Conservation (phyloP, 2,888 invertebrate species). For the Aspidiotus destructor region DNA sequence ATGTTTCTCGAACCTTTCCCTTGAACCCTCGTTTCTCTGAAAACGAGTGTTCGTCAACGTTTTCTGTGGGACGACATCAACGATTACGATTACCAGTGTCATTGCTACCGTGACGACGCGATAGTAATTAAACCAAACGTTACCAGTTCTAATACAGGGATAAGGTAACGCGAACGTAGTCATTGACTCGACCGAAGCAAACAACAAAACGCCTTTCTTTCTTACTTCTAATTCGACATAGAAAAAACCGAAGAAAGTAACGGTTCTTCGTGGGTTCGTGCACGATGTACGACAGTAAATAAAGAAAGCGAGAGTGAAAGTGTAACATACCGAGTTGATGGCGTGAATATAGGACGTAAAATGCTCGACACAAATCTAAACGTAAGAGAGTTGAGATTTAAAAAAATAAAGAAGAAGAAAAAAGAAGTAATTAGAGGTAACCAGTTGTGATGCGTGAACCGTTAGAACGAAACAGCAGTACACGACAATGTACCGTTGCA, state of each 20-base stretch:
- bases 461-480: not conserved
- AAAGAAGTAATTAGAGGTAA: conserved; percentile 12
- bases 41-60: too few species aligned
- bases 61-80: too few species aligned
- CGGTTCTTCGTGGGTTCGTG: conserved; percentile 7
- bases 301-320: conserved; percentile 32
- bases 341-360: conserved; percentile 25
- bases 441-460: conserved; percentile 10
- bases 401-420: conserved; percentile 9
- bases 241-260: conserved; percentile 26
- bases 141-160: not conserved
- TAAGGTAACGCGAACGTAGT: not conserved
- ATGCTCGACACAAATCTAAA: not conserved
- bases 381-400: not conserved
- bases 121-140: not conserved
- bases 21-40: too few species aligned
- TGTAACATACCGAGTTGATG: conserved; percentile 24
- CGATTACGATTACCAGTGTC: not conserved
- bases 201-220: not conserved
- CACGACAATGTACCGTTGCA: conserved; percentile 27
- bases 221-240: not conserved
- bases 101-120: not conserved
- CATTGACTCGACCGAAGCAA: not conserved
- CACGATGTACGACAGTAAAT: conserved; percentile 3
- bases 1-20: too few species aligned